Evolutionary conservation across 2,797 vertebrate species (phyloP), one percentile per base, ranked within the genome.

Genomic region (Rhincodon typus): DNA sequence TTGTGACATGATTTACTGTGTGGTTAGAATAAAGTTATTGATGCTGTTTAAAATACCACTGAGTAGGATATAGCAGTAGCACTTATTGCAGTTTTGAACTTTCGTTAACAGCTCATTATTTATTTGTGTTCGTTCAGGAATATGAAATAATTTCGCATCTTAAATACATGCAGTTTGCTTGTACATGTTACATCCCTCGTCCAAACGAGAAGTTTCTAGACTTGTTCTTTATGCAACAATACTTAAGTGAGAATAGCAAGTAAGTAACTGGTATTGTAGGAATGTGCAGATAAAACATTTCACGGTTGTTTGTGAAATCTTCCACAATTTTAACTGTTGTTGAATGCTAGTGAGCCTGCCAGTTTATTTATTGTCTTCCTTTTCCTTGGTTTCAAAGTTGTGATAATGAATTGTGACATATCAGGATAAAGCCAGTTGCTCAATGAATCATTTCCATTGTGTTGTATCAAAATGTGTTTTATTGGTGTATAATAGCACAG

Each of bases 101-200:
- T 66, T 27, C 2, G 17, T 46, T 50, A 94, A 19, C 12, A 91
- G 0, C 96, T 96, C 34, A 91, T 38, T 87, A 67, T 10, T 96
- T 93, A 12, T 96, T 96, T 96, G 10, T 62, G 38, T 57, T 23
- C 62, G 30, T 96, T 94, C 96, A 99, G 99, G 99, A 99, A 97
- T 99, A 99, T 96, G 98, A 99, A 97, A 98, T 99, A 95, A 99
- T 99, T 0, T 99, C 98, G 57, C 98, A 99, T 97, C 99, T 99
- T 96, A 99, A 99, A 97, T 98, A 99, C 96, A 97, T 99, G 62
- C 99, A 99, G 95, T 99, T 99, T 15, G 98, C 99, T 8, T 99
- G 99, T 96, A 99, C 99, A 97, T 99, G 98, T 97, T 99, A 99
- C 94, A 99, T 98, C 96, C 97, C 99, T 97, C 97, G 95, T 13